These are phyloP conservation scores for Listrodromus nycthemerus DNA, from an alignment of 2,888 invertebrate species.

Conservation along the genomic window DNA sequence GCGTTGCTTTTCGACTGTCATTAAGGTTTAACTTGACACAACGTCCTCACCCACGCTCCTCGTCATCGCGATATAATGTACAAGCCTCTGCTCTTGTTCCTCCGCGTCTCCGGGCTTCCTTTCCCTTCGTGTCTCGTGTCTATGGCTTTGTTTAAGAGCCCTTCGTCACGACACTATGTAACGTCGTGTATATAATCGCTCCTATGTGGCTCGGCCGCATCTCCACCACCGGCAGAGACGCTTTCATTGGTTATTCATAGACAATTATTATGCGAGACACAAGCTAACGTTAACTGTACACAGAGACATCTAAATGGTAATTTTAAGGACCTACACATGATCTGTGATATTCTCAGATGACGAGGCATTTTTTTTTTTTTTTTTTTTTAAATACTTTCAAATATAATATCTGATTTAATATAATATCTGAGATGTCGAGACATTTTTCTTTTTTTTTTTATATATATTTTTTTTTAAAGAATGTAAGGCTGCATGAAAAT, in stretches of 20 bases:
- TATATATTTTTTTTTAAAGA: too few relatives aligned
- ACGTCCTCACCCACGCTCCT: constrained; percentile 52
- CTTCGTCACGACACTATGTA: constrained; percentile 48
- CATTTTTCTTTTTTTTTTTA: neutral
- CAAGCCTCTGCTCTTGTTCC: constrained; percentile 30
- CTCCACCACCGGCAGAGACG: constrained; percentile 38
- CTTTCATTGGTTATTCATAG: constrained; percentile 69
- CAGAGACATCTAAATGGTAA: constrained; percentile 71
- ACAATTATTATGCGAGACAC: constrained; percentile 66
- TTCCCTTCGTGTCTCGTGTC: constrained; percentile 25
- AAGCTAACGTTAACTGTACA: constrained; percentile 36
- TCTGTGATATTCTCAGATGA: constrained; percentile 4
- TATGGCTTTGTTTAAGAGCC: constrained; percentile 54
- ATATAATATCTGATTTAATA: too few relatives aligned
- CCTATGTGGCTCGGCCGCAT: constrained; percentile 51
- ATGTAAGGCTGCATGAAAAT: too few relatives aligned
- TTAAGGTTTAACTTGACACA: constrained; percentile 44
- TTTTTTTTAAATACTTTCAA: too few relatives aligned
- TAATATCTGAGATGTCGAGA: neutral
- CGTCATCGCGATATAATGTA: constrained; percentile 44
- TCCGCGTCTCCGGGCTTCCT: constrained; percentile 24
- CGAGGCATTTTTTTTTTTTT: neutral
- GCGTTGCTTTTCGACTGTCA: constrained; percentile 50
- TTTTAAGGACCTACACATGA: constrained; percentile 30
- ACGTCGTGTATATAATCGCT: constrained; percentile 33